Evolutionary conservation across 2,888 invertebrate genomes (phyloP).

Genomic region (Syrphus vitripennis): DNA sequence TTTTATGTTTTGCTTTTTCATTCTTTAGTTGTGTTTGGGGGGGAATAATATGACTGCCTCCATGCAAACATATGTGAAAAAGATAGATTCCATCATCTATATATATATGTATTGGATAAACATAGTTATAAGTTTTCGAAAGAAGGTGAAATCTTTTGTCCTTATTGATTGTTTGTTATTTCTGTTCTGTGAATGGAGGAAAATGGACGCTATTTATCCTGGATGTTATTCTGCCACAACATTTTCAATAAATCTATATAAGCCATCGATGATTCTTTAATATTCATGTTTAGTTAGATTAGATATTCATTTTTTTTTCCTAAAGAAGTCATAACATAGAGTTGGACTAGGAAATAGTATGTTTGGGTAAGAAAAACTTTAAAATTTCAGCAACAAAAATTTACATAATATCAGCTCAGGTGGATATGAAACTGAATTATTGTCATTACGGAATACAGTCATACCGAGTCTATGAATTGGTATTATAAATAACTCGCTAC

Average conservation of each 20-base stretch:
- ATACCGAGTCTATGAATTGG: too few relatives aligned
- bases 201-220: slow-evolving; percentile 1
- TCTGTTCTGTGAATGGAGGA: background rate
- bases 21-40: background rate
- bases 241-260: slow-evolving; percentile 40
- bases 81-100: background rate
- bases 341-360: too few relatives aligned
- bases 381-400: too few relatives aligned
- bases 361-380: too few relatives aligned
- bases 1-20: slow-evolving; percentile 6
- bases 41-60: slow-evolving; percentile 1
- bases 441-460: too few relatives aligned
- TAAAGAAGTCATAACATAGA: too few relatives aligned
- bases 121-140: background rate
- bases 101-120: background rate
- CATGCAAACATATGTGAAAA: background rate
- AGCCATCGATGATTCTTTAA: slow-evolving; percentile 29
- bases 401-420: too few relatives aligned
- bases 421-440: too few relatives aligned
- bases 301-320: too few relatives aligned
- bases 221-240: slow-evolving; percentile 25
- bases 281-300: too few relatives aligned
- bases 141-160: slow-evolving; percentile 33
- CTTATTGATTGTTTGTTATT: slow-evolving; percentile 41
- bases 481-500: too few relatives aligned